Evolutionary conservation across 2,797 vertebrate genomes (phyloP).

Genomic region (Oreochromis mossambicus): DNA sequence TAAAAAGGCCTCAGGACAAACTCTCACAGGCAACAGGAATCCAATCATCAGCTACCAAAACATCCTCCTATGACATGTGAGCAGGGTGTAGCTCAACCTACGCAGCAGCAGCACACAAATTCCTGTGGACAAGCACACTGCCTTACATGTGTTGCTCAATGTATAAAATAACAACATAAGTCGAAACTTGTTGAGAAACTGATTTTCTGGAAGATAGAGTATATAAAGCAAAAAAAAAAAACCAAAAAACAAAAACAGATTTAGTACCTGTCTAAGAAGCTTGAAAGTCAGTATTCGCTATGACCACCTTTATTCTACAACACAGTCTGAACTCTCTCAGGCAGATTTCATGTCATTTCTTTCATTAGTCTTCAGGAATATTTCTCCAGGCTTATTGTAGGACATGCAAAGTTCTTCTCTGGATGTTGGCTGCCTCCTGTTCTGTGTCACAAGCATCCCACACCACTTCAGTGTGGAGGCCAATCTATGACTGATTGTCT

Average conservation of each 20-base stretch:
- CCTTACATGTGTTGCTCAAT: not conserved
- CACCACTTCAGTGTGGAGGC: accelerated
- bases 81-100: not conserved
- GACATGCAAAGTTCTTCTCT: not conserved
- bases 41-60: not conserved
- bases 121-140: not conserved
- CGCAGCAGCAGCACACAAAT: not conserved
- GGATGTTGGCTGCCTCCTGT: not conserved
- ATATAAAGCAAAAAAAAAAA: not conserved
- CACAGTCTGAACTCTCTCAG: not conserved
- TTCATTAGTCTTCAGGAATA: not conserved
- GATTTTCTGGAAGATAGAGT: not conserved
- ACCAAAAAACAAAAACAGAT: not conserved
- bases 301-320: not conserved
- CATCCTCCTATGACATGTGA: not conserved
- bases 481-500: not conserved
- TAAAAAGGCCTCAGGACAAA: not conserved
- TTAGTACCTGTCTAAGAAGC: not conserved
- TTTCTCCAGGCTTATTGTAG: not conserved
- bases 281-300: not conserved
- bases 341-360: not conserved
- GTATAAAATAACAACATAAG: not conserved
- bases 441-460: not conserved
- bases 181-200: not conserved
- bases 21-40: not conserved